These are phyloP conservation scores for Willisornis vidua DNA, from an alignment of 2,113 vertebrate species.

Conservation along the genomic window DNA sequence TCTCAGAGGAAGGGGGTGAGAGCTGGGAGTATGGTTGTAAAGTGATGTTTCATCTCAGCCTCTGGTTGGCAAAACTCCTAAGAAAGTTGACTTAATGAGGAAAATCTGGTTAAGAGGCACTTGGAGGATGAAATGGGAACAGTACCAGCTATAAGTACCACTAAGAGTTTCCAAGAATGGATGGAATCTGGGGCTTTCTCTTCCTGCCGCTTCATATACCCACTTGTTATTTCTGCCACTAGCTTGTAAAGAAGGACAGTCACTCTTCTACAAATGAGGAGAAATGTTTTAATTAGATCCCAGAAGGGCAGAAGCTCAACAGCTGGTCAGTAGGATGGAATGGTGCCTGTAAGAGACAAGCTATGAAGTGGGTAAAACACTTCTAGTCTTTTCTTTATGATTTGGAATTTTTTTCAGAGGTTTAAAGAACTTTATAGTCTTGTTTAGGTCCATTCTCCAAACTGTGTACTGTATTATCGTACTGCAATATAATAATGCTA, in stretches of 20 bases:
- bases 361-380: neutral
- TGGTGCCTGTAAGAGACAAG: neutral
- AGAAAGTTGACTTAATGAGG: neutral
- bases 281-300: neutral
- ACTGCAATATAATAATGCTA: neutral
- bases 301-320: constrained; percentile 13
- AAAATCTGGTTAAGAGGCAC: neutral
- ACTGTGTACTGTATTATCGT: neutral
- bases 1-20: neutral
- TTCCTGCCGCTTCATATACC: neutral
- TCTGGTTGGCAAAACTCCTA: neutral
- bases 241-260: neutral
- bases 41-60: neutral
- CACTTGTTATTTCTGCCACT: neutral
- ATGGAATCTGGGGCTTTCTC: neutral
- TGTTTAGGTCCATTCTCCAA: neutral
- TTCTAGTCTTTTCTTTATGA: neutral
- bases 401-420: neutral
- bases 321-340: neutral
- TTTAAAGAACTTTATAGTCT: neutral
- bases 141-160: neutral
- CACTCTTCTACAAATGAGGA: neutral
- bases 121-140: rapidly evolving
- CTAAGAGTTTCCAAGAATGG: neutral
- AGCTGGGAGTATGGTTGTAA: neutral